These are phyloP conservation scores for Brienomyrus brachyistius DNA, from an alignment of 2,113 vertebrate genomes.

Conservation along the genomic window DNA sequence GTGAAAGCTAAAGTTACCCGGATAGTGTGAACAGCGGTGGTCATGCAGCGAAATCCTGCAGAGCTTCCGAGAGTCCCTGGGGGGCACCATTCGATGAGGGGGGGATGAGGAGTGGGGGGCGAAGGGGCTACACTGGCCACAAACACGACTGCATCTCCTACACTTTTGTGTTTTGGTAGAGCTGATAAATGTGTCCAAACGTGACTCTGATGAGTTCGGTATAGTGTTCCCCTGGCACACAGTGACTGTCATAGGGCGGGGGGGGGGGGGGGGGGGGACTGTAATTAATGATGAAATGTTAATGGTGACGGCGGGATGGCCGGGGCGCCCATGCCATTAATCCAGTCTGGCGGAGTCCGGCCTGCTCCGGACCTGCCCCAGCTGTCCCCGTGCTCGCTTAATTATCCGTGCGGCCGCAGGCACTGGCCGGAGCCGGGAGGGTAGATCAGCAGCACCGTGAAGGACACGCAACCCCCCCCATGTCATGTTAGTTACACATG, in stretches of 20 bases:
- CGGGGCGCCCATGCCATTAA: slow-evolving; percentile 71
- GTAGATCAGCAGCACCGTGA: slow-evolving; percentile 62
- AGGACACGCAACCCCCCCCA: slow-evolving; percentile 36
- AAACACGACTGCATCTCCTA: not conserved
- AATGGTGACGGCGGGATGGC: slow-evolving; percentile 56
- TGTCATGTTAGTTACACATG: not conserved
- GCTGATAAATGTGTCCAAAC: not conserved
- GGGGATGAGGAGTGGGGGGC: no score
- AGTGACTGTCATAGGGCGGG: slow-evolving; percentile 61
- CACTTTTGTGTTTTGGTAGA: not conserved
- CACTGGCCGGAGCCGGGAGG: slow-evolving; percentile 63
- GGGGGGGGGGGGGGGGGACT: slow-evolving; percentile 28
- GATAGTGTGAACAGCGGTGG: not conserved
- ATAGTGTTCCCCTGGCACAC: slow-evolving; percentile 25
- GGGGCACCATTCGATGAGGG: no score
- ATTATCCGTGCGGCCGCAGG: slow-evolving; percentile 72
- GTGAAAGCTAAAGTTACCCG: not conserved
- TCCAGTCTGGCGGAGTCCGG: slow-evolving; percentile 75
- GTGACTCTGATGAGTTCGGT: slow-evolving; percentile 22
- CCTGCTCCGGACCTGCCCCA: slow-evolving; percentile 67
- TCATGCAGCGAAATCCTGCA: not conserved
- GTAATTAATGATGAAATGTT: slow-evolving; percentile 85
- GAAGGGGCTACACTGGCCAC: not conserved
- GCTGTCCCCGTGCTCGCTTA: slow-evolving; percentile 74
- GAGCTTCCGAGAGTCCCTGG: no score